phyloP scores from a whole-genome alignment of 1,140 invertebrate species.

The Pemphigus obesinymphae region DNA sequence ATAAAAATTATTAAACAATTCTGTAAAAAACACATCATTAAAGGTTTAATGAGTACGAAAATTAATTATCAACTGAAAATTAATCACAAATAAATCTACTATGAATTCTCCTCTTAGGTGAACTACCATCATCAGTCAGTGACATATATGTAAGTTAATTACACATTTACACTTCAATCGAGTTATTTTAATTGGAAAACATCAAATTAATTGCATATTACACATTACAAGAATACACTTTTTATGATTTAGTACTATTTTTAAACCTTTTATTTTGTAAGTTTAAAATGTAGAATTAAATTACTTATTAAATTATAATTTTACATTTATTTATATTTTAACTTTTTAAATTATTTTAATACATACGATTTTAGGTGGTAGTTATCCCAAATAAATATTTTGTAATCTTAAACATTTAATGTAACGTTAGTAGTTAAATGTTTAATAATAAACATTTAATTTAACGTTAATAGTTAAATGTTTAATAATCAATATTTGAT shows the following conservation, averaged over 20 bases:
- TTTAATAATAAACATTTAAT: too few relatives aligned
- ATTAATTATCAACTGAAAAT: neutral
- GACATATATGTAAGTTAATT: neutral
- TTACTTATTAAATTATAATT: neutral
- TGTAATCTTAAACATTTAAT: too few relatives aligned
- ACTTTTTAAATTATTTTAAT: too few relatives aligned
- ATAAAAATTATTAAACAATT: neutral
- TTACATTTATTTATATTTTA: neutral
- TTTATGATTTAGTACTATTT: too few relatives aligned
- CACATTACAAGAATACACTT: too few relatives aligned
- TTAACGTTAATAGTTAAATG: too few relatives aligned
- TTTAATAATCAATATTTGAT: too few relatives aligned
- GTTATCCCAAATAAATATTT: too few relatives aligned
- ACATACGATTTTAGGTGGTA: too few relatives aligned
- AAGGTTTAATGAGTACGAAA: neutral
- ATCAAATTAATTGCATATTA: too few relatives aligned
- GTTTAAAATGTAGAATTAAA: neutral
- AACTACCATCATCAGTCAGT: neutral
- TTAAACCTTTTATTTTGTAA: too few relatives aligned
- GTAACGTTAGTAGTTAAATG: too few relatives aligned
- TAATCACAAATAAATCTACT: neutral
- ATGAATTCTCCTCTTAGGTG: neutral
- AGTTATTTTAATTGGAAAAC: neutral
- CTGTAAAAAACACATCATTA: neutral
- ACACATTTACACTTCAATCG: neutral